Evolutionary conservation across 2,888 invertebrate species (phyloP).

Genomic region (Scaptomyza flava): DNA sequence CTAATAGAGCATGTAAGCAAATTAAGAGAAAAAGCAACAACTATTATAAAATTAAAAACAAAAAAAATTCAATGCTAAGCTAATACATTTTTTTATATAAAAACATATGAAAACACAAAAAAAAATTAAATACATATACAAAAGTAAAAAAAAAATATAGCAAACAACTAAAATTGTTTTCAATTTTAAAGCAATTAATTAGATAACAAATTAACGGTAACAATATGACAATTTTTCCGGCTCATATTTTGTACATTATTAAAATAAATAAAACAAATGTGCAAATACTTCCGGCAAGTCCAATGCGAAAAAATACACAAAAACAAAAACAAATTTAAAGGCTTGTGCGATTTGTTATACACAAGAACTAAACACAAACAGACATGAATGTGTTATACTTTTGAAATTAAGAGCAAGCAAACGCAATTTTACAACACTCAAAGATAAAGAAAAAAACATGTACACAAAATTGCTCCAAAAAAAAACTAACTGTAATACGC

Average conservation of each 20-base stretch:
- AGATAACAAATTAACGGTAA: slow-evolving; percentile 25
- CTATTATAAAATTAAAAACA: slow-evolving; percentile 49
- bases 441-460: slow-evolving; percentile 11
- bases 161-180: slow-evolving; percentile 65
- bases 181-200: slow-evolving; percentile 64
- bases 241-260: slow-evolving; percentile 60
- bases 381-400: slow-evolving; percentile 39
- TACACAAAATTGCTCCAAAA: slow-evolving; percentile 20
- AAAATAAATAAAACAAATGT: slow-evolving; percentile 30
- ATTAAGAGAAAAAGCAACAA: slow-evolving; percentile 39
- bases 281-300: slow-evolving; percentile 44
- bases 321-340: slow-evolving; percentile 46
- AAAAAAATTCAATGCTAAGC: slow-evolving; percentile 35
- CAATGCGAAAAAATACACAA: slow-evolving; percentile 24
- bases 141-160: slow-evolving; percentile 11
- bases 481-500: slow-evolving; percentile 65
- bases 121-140: slow-evolving; percentile 19
- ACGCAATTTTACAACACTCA: slow-evolving; percentile 44
- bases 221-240: slow-evolving; percentile 40
- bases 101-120: slow-evolving; percentile 32
- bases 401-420: slow-evolving; percentile 50
- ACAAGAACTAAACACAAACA: slow-evolving; percentile 34
- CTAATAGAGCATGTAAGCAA: slow-evolving; percentile 29
- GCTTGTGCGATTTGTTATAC: slow-evolving; percentile 72
- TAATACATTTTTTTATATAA: slow-evolving; percentile 63